phyloP scores from a whole-genome alignment of 2,113 vertebrate genomes.

The Cinclus cinclus region DNA sequence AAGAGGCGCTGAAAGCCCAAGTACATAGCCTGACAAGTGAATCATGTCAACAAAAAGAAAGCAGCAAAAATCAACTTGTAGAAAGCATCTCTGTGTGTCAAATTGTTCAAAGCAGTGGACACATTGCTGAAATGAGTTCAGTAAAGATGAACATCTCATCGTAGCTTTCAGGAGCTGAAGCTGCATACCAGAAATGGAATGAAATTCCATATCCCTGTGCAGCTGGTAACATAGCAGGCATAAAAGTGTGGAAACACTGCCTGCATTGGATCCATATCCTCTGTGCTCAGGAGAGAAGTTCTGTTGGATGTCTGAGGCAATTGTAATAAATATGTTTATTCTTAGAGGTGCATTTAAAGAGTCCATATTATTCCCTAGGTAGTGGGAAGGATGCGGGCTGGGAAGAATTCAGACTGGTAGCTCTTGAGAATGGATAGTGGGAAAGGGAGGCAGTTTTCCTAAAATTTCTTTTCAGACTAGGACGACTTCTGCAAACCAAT shows the following conservation, averaged over 20 bases:
- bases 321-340: neutral
- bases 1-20: conserved; percentile 55
- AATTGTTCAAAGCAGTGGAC: conserved; percentile 53
- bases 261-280: neutral
- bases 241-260: neutral
- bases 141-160: conserved; percentile 50
- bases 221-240: neutral
- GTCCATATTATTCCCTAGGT: neutral
- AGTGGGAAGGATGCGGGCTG: neutral
- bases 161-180: conserved; percentile 16
- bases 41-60: conserved; percentile 64
- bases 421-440: neutral
- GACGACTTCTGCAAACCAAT: neutral
- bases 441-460: neutral
- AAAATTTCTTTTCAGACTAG: neutral
- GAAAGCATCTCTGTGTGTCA: conserved; percentile 51
- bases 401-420: neutral
- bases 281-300: neutral
- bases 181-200: conserved; percentile 11
- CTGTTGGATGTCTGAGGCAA: neutral
- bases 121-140: conserved; percentile 41
- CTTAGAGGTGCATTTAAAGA: neutral
- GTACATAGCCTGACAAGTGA: conserved; percentile 62
- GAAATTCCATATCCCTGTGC: conserved; percentile 22
- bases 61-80: conserved; percentile 65